These are phyloP conservation scores for Agriotes lineatus DNA, from an alignment of 2,888 invertebrate species.

Conservation along the genomic window DNA sequence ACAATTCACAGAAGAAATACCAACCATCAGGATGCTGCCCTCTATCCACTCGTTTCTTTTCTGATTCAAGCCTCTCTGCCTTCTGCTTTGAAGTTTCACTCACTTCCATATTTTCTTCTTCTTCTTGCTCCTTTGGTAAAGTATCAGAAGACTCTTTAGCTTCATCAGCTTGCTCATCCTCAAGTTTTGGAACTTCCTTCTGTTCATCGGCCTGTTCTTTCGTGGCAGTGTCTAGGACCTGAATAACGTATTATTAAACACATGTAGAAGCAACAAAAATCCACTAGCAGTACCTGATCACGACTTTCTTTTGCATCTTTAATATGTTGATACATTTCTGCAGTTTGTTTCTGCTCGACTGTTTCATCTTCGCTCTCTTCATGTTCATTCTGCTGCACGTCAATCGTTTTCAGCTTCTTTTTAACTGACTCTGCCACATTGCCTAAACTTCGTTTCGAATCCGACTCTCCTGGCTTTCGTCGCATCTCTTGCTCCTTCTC, in stretches of 20 bases:
- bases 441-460: slow-evolving; percentile 80
- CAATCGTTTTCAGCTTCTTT: slow-evolving; percentile 73
- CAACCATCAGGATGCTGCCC: slow-evolving; percentile 62
- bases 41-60: slow-evolving; percentile 67
- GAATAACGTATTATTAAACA: slow-evolving; percentile 28
- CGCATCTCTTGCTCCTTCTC: slow-evolving; percentile 67
- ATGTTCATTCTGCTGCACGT: slow-evolving; percentile 63
- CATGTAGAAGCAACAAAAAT: background rate
- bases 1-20: too few relatives aligned
- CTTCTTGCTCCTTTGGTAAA: slow-evolving; percentile 58
- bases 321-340: slow-evolving; percentile 83
- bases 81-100: slow-evolving; percentile 61
- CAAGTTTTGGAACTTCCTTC: slow-evolving; percentile 70
- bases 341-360: slow-evolving; percentile 53
- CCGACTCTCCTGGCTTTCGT: slow-evolving; percentile 80
- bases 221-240: slow-evolving; percentile 81
- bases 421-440: slow-evolving; percentile 74
- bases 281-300: slow-evolving; percentile 70
- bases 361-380: slow-evolving; percentile 68
- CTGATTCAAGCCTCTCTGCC: slow-evolving; percentile 67
- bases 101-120: slow-evolving; percentile 60
- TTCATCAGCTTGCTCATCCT: slow-evolving; percentile 72
- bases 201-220: slow-evolving; percentile 81
- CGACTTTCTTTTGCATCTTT: slow-evolving; percentile 82
- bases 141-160: slow-evolving; percentile 70